Percentiles rank a stretch among this genome's conserved stretches.
Evolutionary conservation across 2,888 invertebrate genomes (phyloP).

Genomic region (Pseudeuparius sepicola): DNA sequence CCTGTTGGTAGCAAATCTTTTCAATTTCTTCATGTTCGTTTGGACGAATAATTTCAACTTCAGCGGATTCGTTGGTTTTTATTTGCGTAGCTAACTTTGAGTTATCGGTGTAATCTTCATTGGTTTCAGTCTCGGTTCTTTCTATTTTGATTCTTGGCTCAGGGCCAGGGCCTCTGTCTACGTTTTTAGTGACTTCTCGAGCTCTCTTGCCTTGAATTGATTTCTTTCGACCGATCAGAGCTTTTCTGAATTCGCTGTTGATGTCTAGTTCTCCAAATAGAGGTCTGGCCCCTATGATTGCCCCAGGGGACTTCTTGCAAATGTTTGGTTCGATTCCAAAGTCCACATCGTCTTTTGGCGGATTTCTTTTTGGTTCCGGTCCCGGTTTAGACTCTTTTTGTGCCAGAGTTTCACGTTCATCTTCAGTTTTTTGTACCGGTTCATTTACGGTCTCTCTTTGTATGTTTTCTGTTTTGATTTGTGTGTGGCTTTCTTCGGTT

Average conservation of each 20-base stretch:
- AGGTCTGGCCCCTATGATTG: conserved; percentile 37
- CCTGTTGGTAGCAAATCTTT: conserved; percentile 34
- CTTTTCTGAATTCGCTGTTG: conserved; percentile 38
- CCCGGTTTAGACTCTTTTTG: conserved; percentile 4
- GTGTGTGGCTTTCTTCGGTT: background rate
- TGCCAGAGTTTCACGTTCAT: background rate
- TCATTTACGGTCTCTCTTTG: too few relatives aligned
- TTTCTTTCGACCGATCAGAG: conserved; percentile 32
- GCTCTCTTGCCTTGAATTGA: conserved; percentile 29
- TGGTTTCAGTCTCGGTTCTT: conserved; percentile 23
- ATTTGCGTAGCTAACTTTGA: conserved; percentile 26
- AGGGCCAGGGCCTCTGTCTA: conserved; percentile 19
- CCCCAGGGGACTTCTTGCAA: conserved; percentile 36
- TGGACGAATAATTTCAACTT: conserved; percentile 30
- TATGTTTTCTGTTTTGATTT: background rate
- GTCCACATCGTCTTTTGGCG: conserved; percentile 20
- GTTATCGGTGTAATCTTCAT: conserved; percentile 23
- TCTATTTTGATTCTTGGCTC: conserved; percentile 28
- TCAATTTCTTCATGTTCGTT: conserved; percentile 35
- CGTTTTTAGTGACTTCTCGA: conserved; percentile 22
- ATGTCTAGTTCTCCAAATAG: conserved; percentile 37
- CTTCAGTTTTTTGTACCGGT: too few relatives aligned
- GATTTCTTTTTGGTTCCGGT: conserved; percentile 6
- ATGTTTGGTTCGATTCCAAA: conserved; percentile 25
- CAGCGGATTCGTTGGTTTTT: conserved; percentile 30